These are phyloP conservation scores for Mastomys natalensis DNA, from an alignment of 2,113 vertebrate species.

Conservation along the genomic window DNA sequence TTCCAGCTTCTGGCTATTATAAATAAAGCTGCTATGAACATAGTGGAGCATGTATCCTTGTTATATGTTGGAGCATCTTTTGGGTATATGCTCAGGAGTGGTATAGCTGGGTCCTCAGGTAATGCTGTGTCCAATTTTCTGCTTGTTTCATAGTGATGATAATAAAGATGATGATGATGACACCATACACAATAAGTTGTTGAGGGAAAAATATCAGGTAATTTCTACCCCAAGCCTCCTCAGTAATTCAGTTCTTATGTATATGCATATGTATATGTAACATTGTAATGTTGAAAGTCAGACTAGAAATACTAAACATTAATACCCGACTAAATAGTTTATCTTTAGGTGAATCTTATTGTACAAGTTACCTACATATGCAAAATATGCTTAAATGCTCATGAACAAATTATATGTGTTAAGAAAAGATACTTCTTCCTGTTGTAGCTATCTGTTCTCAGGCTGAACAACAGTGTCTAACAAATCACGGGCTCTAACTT, in stretches of 20 bases:
- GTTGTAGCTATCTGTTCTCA: neutral
- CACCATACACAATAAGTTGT: neutral
- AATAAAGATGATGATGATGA: neutral
- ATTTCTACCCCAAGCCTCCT: neutral
- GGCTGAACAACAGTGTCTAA: neutral
- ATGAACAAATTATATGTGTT: neutral
- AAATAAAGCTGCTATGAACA: no score
- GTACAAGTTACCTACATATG: neutral
- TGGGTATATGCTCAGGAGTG: no score
- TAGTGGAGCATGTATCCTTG: no score
- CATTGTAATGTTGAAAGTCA: neutral
- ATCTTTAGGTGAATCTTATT: neutral
- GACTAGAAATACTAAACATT: neutral
- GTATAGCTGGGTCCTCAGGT: no score
- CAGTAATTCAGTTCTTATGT: neutral
- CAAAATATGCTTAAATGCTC: neutral
- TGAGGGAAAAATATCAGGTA: neutral
- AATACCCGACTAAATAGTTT: neutral
- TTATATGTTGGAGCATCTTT: no score
- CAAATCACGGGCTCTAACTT: neutral
- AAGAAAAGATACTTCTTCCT: constrained; percentile 4
- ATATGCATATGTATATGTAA: no score
- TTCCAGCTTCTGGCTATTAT: no score
- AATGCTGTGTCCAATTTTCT: neutral
- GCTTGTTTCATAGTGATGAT: neutral